Base-by-base conservation (phyloP, 2,888 invertebrate species). In the Dolichopus griseipennis region DNA sequence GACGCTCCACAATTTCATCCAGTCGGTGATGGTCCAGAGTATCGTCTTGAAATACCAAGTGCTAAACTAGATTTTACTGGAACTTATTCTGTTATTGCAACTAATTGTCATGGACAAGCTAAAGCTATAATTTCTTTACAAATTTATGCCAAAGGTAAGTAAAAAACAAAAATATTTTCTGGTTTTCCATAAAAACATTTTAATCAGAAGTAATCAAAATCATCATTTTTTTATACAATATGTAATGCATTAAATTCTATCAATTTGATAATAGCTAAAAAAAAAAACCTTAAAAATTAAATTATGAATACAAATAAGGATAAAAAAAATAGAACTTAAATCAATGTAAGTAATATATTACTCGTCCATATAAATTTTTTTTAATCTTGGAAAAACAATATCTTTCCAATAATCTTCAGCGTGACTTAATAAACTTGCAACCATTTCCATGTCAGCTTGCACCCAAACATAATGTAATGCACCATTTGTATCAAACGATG, bases 41-140 rank as follows among this genome's bases (percentile, higher is more conserved):
- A 93, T 79, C 86, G 90, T 9, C 84, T 93, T 76, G 92, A 93
- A 82, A 93, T 94, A 72, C 92, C 93, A 0, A 89, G 91, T 76
- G 93, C 91, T 2, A 92, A 92, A 78, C 83, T 93, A 65, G 92
- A 93, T 79, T 93, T 88, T 81, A 93, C 93, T 0, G 94, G 93
- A 65, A 90, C 93, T 1, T 94, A 94, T 78, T 90, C 92, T 0
- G 90, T 93, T 41, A 88, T 91, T 70, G 93, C 93, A 0, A 87
- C 86, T 75, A 94, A 94, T 79, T 84, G 85, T 71, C 88, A 93
- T 85, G 94, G 93, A 67, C 90, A 93, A 77, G 86, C 90, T 37
- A 92, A 92, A 79, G 92, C 93, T 64, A 87, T 93, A 77, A 92
- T 94, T 76, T 93, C 93, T 0, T 82, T 94, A 68, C 93, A 94